These are phyloP conservation scores for Phoenicopterus ruber DNA, from an alignment of 2,113 vertebrate genomes.

Conservation along the genomic window DNA sequence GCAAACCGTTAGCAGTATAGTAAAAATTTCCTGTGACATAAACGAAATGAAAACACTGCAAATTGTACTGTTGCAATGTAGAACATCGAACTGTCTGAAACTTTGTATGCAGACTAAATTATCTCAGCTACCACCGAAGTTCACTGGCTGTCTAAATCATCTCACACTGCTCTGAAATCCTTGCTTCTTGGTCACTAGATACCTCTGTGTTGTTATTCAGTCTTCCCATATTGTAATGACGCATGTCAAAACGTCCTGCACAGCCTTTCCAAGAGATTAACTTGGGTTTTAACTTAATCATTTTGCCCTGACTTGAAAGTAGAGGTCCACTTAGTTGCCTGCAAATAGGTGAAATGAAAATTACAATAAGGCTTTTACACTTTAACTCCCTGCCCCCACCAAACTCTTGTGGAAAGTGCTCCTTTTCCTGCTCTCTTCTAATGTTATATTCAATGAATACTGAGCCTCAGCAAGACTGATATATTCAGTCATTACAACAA, in stretches of 20 bases:
- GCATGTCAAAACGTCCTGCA: neutral
- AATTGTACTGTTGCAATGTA: neutral
- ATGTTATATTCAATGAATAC: neutral
- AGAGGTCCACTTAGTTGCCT: neutral
- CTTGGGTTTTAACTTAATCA: neutral
- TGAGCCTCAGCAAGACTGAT: neutral
- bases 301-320: neutral
- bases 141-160: neutral
- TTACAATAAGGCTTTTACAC: neutral
- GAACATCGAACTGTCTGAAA: neutral
- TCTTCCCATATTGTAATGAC: neutral
- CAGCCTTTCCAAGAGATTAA: neutral
- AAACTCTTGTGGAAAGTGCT: neutral
- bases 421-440: neutral
- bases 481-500: neutral
- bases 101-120: neutral
- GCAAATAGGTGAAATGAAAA: neutral
- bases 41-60: neutral
- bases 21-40: neutral
- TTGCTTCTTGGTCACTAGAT: neutral
- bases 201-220: neutral
- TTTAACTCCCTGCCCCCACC: neutral
- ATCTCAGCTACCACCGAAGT: neutral
- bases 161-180: neutral
- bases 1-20: neutral